Base-by-base conservation (phyloP, 2,113 vertebrate species). In the Clinocottus analis region DNA sequence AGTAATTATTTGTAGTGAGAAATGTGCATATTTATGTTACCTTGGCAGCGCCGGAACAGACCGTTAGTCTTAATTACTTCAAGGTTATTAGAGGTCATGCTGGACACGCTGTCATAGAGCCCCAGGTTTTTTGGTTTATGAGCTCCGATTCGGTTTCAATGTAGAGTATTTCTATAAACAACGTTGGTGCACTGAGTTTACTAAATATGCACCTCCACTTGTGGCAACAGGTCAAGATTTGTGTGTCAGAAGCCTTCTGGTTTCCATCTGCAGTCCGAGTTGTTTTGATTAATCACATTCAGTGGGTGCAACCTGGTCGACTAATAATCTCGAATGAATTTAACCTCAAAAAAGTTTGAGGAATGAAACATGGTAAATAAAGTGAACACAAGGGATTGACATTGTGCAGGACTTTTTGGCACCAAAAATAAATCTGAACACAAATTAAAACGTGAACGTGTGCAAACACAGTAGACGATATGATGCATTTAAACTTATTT, bases 21-120 rank as follows among this genome's bases (percentile, higher is more conserved):
- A 82, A 61, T 5, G 5, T 51, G 11, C 3, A 7, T 58, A 21
- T 62, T 59, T 27, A 70, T 70, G 27, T 72, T 49, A 79, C 51
- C 72, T 72, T 79, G 80, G 74, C 63, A 77, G 41, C 16, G 33
- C 16, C 27, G 37, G 60, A 1, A 55, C n/a, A 55, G 35, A 19
- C 49, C 41, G 60, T 43, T 35, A 80, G 63, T 23, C 39, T 81
- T 66, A 63, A 43, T 61, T n/a, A n/a, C n/a, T n/a, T 79, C 72
- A 59, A 79, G 13, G 14, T 60, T 49, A 58, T 72, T 62, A 39
- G 19, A 69, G 19, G 25, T 53, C 35, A 51, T 0, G 0, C 3
- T 35, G 14, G 56, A 80, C 73, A 56, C 79, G 51, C 27, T 29
- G 39, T 61, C 72, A 29, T 17, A 41, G 21, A 55, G 67, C 56